Conservation (phyloP, 2,797 vertebrate genomes). For the Bovichtus variegatus region DNA sequence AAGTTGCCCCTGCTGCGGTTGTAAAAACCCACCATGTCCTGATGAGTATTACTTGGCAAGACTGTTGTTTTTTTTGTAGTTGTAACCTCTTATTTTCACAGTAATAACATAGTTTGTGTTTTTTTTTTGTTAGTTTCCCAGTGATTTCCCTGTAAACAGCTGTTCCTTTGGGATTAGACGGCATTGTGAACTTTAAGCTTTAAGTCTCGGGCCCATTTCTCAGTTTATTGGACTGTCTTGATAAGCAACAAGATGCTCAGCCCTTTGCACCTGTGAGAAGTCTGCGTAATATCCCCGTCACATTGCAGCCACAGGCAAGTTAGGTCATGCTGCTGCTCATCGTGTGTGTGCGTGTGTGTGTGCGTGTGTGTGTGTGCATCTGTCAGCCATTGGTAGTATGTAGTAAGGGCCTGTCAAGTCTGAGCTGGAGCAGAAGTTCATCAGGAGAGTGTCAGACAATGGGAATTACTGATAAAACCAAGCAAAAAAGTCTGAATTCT, state of each 20-base stretch:
- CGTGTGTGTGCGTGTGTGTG: too few species aligned
- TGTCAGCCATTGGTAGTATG: constrained; percentile 8
- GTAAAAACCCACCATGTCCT: constrained; percentile 1
- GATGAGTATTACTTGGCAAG: not conserved
- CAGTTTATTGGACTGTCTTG: not conserved
- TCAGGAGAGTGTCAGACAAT: not conserved
- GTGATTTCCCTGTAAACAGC: constrained; percentile 14
- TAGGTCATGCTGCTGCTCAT: not conserved
- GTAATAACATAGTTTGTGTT: not conserved
- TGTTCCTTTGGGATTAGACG: constrained; percentile 31
- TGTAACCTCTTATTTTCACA: not conserved
- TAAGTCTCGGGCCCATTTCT: not conserved
- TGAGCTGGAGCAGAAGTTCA: constrained; percentile 17
- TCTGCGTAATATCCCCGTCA: not conserved
- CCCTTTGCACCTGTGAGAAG: not conserved
- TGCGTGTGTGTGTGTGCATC: constrained; percentile 6
- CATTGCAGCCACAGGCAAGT: not conserved
- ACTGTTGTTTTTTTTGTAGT: constrained; percentile 5
- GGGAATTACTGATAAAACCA: not conserved
- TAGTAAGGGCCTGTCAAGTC: constrained; percentile 6
- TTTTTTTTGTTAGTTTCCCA: not conserved
- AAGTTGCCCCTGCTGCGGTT: not conserved
- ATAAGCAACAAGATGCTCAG: constrained; percentile 6
- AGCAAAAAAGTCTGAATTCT: not conserved
- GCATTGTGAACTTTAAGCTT: not conserved